phyloP scores from a whole-genome alignment of 2,888 invertebrate species.

The Epirrita christyi region DNA sequence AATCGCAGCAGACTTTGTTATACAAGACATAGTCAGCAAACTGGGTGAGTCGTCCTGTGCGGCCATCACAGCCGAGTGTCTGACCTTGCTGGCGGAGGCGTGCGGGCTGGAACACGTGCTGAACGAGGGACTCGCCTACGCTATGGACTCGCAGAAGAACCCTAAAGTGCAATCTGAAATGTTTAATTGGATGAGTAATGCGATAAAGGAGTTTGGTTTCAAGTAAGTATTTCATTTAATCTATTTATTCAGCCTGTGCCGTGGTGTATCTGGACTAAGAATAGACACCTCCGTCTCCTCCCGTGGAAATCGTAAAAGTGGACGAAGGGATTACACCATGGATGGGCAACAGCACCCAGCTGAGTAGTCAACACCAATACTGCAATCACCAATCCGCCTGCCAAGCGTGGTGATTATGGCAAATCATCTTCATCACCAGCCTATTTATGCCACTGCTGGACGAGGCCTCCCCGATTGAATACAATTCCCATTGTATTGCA shows the following conservation, averaged over 20 bases:
- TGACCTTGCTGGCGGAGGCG: conserved; percentile 91
- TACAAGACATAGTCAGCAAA: conserved; percentile 93
- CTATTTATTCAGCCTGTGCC: no score
- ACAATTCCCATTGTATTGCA: no score
- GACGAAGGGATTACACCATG: no score
- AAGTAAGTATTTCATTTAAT: conserved; percentile 84
- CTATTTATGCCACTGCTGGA: no score
- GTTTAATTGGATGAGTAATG: conserved; percentile 90
- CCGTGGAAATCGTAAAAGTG: no score
- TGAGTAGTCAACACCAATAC: no score
- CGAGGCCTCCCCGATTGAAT: no score
- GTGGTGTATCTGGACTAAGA: not conserved
- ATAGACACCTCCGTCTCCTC: no score
- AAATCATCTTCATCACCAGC: no score
- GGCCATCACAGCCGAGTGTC: conserved; percentile 87
- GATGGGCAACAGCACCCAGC: no score
- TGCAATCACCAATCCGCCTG: no score
- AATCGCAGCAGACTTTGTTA: conserved; percentile 89
- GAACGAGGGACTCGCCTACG: conserved; percentile 88
- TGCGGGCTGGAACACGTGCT: conserved; percentile 90
- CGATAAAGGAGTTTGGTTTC: conserved; percentile 95
- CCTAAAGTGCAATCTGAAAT: conserved; percentile 96
- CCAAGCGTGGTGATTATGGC: no score
- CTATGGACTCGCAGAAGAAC: conserved; percentile 93
- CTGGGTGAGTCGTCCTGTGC: conserved; percentile 94